phyloP scores from a whole-genome alignment of 2,797 vertebrate species.

The Cossypha polioptera region DNA sequence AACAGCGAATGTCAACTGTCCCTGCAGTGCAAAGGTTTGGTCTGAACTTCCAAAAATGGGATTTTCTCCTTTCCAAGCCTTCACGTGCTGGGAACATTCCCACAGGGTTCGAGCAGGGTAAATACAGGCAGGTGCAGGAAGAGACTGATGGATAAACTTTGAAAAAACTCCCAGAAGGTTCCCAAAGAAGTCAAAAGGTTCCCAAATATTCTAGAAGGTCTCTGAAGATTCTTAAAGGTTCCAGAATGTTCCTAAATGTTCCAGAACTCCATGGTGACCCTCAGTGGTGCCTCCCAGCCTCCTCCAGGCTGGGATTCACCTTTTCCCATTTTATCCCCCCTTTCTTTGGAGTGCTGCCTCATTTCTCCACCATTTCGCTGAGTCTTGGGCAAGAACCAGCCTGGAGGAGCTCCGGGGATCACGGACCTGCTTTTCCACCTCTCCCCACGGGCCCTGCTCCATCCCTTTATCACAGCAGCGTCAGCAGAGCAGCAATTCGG shows the following conservation, averaged over 20 bases:
- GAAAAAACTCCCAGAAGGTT: neutral
- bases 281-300: neutral
- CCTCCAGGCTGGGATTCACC: fast-evolving
- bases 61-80: neutral
- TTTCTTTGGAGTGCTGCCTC: neutral
- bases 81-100: neutral
- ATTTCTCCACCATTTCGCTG: neutral
- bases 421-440: neutral
- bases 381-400: no score
- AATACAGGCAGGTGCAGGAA: neutral
- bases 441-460: neutral
- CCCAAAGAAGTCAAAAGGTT: no score
- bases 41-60: no score
- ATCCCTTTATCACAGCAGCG: neutral
- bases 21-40: fast-evolving
- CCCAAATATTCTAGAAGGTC: no score
- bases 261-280: neutral
- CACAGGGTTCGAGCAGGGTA: fast-evolving
- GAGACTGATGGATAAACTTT: neutral
- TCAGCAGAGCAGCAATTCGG: neutral
- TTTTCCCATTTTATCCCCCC: neutral
- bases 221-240: no score
- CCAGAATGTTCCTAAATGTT: no score
- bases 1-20: fast-evolving
- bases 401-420: neutral